These are phyloP conservation scores for Torymus aiolomorphi DNA, from an alignment of 2,888 invertebrate species.

Conservation along the genomic window DNA sequence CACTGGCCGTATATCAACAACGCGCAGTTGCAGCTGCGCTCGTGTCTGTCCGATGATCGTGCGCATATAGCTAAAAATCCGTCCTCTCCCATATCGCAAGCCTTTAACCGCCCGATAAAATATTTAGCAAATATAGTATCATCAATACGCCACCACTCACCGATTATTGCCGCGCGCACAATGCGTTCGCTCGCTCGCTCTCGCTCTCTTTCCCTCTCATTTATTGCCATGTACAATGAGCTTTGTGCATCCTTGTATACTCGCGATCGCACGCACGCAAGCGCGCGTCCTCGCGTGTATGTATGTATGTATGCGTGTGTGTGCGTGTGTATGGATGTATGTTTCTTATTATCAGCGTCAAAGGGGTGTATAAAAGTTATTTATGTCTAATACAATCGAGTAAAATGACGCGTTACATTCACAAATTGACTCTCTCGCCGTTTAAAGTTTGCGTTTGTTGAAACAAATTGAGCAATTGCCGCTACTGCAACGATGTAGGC, in stretches of 20 bases:
- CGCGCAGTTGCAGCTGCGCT: neutral
- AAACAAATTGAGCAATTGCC: no score
- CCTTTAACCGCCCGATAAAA: constrained; percentile 16
- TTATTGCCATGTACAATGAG: constrained; percentile 49
- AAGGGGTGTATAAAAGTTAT: no score
- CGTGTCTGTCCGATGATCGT: neutral
- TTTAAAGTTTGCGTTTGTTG: no score
- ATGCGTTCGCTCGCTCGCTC: constrained; percentile 4
- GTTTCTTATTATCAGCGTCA: no score
- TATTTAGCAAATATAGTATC: constrained; percentile 33
- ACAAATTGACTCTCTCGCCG: no score
- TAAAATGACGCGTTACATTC: no score
- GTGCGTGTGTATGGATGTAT: no score
- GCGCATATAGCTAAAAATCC: neutral
- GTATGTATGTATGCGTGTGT: no score
- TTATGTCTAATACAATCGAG: no score
- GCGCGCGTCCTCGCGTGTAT: neutral
- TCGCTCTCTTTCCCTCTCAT: neutral
- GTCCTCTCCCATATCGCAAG: constrained; percentile 19
- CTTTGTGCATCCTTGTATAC: constrained; percentile 29
- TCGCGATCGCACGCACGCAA: constrained; percentile 12
- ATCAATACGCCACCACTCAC: constrained; percentile 9
- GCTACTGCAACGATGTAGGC: no score
- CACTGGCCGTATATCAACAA: constrained; percentile 41
- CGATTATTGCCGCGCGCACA: constrained; percentile 35